These are phyloP conservation scores for Enoplosus armatus DNA, from an alignment of 2,797 vertebrate genomes.

Conservation along the genomic window DNA sequence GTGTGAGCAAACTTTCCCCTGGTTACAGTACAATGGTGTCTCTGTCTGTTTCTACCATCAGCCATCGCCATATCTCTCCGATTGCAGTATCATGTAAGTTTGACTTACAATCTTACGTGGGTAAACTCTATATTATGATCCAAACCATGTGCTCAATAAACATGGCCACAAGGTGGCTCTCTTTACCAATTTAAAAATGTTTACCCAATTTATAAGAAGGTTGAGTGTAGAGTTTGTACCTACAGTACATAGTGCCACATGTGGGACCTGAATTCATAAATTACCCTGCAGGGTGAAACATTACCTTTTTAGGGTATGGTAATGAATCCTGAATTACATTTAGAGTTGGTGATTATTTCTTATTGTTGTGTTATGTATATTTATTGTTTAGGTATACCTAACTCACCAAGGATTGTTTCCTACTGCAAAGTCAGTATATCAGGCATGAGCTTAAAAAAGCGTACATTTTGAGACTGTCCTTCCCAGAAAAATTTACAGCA, in stretches of 20 bases:
- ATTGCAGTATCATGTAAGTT: neutral
- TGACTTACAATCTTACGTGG: neutral
- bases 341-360: neutral
- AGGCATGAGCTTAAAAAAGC: neutral
- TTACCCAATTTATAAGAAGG: neutral
- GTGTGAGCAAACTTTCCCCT: too few relatives aligned
- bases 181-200: conserved; percentile 20
- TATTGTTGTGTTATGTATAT: neutral
- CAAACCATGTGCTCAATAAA: neutral
- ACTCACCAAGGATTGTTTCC: neutral
- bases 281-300: neutral
- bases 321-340: neutral
- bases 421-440: neutral
- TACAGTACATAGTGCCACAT: neutral
- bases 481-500: neutral
- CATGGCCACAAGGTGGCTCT: conserved; percentile 41
- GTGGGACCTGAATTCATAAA: neutral
- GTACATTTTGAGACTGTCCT: neutral
- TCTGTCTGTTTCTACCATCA: neutral
- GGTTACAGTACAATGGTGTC: too few relatives aligned
- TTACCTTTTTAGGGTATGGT: too few relatives aligned
- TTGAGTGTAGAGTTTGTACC: neutral
- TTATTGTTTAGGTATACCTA: neutral
- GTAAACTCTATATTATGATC: too few relatives aligned
- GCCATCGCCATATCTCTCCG: neutral